Base-by-base conservation (phyloP, 2,888 invertebrate genomes). In the Linnaemya tessellans region DNA sequence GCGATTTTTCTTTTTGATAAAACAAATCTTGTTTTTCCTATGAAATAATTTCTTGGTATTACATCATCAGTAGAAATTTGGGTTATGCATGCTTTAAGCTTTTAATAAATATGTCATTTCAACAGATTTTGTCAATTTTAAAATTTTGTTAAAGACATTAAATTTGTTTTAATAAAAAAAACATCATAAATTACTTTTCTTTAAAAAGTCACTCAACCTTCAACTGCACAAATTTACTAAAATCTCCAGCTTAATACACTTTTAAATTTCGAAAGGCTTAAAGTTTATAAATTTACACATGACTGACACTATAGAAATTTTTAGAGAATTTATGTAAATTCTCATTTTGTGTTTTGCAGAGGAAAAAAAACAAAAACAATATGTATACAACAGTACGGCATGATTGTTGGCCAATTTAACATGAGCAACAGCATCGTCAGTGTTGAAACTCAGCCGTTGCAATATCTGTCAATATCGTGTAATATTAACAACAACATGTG, bases 301-400 rank as follows among this genome's bases (percentile, higher is more conserved):
- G 65, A 80, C 73, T 73, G 73, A 74, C 65, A 58, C 15, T 15
- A 58, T 58, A 5, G 15, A 80, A 18, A 67, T 54, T 41, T 56
- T 54, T 30, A 1, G 0, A 58, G 30, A 79, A 71, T 80, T 67
- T 80, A 80, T 80, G 80, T 49, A 67, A 67, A 73, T 80, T 80
- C 62, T 43, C 9, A 22, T 58, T 46, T 35, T 22, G 3, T 41
- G 30, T 54, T 11, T 30, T 15, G 1, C 25, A 13, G 22, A 73
- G 13, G 7, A 10, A 70, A 25, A n/a, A 18, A n/a, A n/a, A n/a
- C n/a, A 8, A 5, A n/a, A 11, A 13, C 5, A n/a, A 58, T 20
- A 25, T 35, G 18, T 43, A 51, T 9, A 62, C 41, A 79, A 51
- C 13, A 22, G 30, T 30, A 41, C 13, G 51, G 41, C 51, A 30